Percentiles rank a stretch among this genome's conserved stretches.
These are phyloP conservation scores for Ammodramus savannarum DNA, from an alignment of 2,113 vertebrate species.

Conservation along the genomic window DNA sequence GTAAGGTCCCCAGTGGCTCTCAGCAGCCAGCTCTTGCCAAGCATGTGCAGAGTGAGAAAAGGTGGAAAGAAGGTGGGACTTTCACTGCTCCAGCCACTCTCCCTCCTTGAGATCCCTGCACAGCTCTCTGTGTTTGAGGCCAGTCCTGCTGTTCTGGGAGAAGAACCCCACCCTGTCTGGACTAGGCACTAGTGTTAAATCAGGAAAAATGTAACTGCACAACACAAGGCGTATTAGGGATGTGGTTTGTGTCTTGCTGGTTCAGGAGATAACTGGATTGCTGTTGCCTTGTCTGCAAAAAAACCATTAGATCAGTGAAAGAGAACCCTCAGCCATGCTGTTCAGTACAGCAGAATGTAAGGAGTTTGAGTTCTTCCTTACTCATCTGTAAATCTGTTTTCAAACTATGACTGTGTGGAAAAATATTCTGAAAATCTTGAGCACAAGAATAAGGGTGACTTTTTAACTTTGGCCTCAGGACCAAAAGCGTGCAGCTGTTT, in stretches of 20 bases:
- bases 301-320: neutral
- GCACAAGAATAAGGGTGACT: neutral
- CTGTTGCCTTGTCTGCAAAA: neutral
- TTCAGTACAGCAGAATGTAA: neutral
- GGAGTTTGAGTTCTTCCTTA: neutral
- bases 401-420: neutral
- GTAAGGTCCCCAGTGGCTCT: neutral
- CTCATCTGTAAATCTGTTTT: neutral
- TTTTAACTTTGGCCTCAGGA: neutral
- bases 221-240: neutral
- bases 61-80: neutral
- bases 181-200: neutral
- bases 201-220: neutral
- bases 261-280: neutral
- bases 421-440: neutral
- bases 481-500: neutral
- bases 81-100: neutral
- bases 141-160: neutral
- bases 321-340: neutral
- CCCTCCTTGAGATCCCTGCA: neutral
- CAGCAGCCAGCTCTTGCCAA: neutral
- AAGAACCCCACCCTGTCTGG: neutral
- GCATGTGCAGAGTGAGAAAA: neutral
- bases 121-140: neutral
- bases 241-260: neutral